A percentile compares a stretch with the other conserved stretches of the same genome.
phyloP scores from a whole-genome alignment of 1,140 invertebrate species.

The Zaprionus taronus region DNA sequence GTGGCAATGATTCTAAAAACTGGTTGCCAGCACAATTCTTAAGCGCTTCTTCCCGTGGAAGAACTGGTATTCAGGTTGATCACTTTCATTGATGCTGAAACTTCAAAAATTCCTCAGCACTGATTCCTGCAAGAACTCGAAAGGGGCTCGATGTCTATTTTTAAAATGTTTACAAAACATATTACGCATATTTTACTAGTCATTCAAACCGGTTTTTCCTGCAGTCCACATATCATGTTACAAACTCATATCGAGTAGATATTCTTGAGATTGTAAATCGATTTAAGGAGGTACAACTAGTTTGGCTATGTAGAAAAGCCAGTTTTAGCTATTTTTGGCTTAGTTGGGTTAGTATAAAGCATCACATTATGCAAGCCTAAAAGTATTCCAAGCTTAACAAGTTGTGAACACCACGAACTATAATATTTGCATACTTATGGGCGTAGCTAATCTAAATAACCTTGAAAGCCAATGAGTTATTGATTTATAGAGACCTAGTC shows the following conservation, averaged over 20 bases:
- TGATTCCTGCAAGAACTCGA: neutral
- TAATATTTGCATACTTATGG: neutral
- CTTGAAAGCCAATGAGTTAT: neutral
- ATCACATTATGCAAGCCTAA: conserved; percentile 33
- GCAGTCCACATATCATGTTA: neutral
- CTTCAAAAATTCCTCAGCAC: neutral
- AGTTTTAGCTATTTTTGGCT: neutral
- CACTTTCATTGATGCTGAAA: neutral
- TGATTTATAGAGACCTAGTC: neutral
- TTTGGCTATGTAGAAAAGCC: neutral
- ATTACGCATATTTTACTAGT: neutral
- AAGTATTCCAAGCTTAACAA: conserved; percentile 34
- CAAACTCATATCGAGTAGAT: neutral
- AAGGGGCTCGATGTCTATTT: neutral
- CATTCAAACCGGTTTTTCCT: neutral
- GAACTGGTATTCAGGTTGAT: neutral
- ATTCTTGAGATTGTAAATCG: neutral
- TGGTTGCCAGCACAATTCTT: neutral
- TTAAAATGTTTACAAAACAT: neutral
- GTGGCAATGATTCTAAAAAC: conserved; percentile 2
- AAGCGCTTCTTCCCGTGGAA: neutral
- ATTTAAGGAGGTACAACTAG: neutral
- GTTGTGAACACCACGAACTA: neutral
- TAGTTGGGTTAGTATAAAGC: neutral
- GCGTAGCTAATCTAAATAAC: neutral